Evolutionary conservation across 1,140 invertebrate genomes (phyloP).

Genomic region (Cotesia typhae): DNA sequence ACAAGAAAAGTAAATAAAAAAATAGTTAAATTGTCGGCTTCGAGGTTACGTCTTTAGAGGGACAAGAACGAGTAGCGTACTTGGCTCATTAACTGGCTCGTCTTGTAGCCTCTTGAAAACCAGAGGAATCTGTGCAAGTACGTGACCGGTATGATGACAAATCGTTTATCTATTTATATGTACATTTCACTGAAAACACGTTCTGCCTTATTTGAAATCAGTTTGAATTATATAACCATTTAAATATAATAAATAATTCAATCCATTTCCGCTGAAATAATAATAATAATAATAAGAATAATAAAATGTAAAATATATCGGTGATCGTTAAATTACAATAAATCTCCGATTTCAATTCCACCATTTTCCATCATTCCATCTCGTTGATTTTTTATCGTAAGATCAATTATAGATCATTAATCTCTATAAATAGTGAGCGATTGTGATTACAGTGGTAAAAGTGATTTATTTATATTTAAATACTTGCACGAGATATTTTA

Average conservation of each 20-base stretch:
- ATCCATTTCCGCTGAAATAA: neutral
- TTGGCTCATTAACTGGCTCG: slow-evolving; percentile 13
- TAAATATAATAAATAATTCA: neutral
- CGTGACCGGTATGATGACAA: slow-evolving; percentile 4
- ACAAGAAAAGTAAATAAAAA: neutral
- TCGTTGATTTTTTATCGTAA: too few relatives aligned
- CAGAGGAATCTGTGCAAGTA: slow-evolving; percentile 7
- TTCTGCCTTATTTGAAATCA: slow-evolving; percentile 1
- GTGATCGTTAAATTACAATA: too few relatives aligned
- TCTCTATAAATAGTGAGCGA: too few relatives aligned
- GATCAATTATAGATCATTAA: too few relatives aligned
- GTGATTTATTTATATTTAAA: too few relatives aligned
- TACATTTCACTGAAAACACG: neutral
- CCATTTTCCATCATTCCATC: too few relatives aligned
- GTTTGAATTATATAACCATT: neutral
- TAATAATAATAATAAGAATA: too few relatives aligned
- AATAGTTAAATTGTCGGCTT: neutral
- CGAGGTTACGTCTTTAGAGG: neutral
- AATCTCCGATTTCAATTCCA: too few relatives aligned
- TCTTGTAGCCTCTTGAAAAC: slow-evolving; percentile 10
- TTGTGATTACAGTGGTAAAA: too few relatives aligned
- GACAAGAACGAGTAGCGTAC: slow-evolving; percentile 7
- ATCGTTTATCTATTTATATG: slow-evolving; percentile 5
- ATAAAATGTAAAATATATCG: too few relatives aligned
- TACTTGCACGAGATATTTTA: too few relatives aligned